These are phyloP conservation scores for fruit fly (Drosophila melanogaster) DNA, from an alignment of 1,140 invertebrate species.

Conservation along the genomic window DNA sequence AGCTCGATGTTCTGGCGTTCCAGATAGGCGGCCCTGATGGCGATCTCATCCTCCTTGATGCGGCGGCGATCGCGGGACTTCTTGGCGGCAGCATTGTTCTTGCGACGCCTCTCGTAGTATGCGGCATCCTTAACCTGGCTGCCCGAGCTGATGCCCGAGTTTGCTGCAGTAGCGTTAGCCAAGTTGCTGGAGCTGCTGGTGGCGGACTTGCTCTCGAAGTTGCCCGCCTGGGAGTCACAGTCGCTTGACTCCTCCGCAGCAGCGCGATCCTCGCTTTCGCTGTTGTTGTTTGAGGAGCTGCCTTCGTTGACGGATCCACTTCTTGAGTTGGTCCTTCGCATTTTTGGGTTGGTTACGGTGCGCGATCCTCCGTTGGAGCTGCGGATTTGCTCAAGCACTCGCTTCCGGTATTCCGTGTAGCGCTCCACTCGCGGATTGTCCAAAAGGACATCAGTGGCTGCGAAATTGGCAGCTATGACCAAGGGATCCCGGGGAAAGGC, in stretches of 20 bases:
- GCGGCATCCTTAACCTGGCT: slow-evolving; percentile 89
- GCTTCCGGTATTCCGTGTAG: slow-evolving; percentile 88
- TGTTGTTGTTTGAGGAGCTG: slow-evolving; percentile 74
- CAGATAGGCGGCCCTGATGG: slow-evolving; percentile 93
- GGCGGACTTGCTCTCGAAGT: slow-evolving; percentile 56
- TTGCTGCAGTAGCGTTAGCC: background rate
- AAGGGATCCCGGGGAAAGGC: slow-evolving; percentile 90
- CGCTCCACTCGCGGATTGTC: slow-evolving; percentile 86
- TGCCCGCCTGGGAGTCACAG: slow-evolving; percentile 75
- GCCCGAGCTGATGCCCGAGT: background rate
- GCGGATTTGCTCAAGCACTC: slow-evolving; percentile 88
- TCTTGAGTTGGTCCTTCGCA: slow-evolving; percentile 86
- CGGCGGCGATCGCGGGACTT: slow-evolving; percentile 95
- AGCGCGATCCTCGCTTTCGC: slow-evolving; percentile 77
- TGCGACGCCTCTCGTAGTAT: slow-evolving; percentile 94
- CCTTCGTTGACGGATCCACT: slow-evolving; percentile 79
- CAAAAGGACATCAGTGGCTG: slow-evolving; percentile 84
- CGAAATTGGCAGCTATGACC: slow-evolving; percentile 85
- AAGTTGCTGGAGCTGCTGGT: background rate
- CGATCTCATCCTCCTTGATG: slow-evolving; percentile 96
- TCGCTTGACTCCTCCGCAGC: slow-evolving; percentile 77
- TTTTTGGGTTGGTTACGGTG: slow-evolving; percentile 87
- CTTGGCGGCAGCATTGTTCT: slow-evolving; percentile 98
- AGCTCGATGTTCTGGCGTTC: slow-evolving; percentile 89
- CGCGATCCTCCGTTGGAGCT: slow-evolving; percentile 86